These are phyloP conservation scores for Taurulus bubalis DNA, from an alignment of 2,113 vertebrate species.

Conservation along the genomic window DNA sequence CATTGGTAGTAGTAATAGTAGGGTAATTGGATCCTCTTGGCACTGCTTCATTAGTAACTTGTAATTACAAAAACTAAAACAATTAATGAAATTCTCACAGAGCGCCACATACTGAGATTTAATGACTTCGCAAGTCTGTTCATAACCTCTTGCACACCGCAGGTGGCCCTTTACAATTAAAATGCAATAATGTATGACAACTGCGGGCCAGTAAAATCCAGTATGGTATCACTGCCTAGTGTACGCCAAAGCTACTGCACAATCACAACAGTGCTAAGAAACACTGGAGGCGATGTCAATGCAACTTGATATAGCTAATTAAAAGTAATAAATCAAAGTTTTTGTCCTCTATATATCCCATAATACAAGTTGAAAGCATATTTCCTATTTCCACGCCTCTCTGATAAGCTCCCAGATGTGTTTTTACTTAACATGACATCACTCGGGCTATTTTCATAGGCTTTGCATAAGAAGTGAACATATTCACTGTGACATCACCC, in stretches of 20 bases:
- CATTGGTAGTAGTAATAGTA: not conserved
- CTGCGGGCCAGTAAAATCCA: not conserved
- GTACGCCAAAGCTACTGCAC: not conserved
- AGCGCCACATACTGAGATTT: conserved; percentile 4
- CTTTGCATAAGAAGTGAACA: too few species aligned
- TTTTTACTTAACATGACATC: not conserved
- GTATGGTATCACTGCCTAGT: not conserved
- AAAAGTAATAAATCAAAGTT: conserved; percentile 11
- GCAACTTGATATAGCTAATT: not conserved
- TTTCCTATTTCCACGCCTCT: not conserved
- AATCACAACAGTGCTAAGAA: not conserved
- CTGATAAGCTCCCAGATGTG: not conserved
- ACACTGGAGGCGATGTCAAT: not conserved
- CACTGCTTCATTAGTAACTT: not conserved
- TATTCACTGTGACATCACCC: too few species aligned
- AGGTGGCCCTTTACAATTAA: conserved; percentile 32
- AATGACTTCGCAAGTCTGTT: conserved; percentile 30
- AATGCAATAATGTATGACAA: not conserved
- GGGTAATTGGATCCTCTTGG: not conserved
- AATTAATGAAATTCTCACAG: conserved; percentile 2
- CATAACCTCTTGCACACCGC: conserved; percentile 3
- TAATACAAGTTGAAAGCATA: not conserved
- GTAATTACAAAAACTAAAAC: not conserved
- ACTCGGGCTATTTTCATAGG: not conserved
- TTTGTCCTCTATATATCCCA: not conserved